Evolutionary conservation across 2,888 invertebrate genomes (phyloP).

Genomic region (Hypercompe scribonia): DNA sequence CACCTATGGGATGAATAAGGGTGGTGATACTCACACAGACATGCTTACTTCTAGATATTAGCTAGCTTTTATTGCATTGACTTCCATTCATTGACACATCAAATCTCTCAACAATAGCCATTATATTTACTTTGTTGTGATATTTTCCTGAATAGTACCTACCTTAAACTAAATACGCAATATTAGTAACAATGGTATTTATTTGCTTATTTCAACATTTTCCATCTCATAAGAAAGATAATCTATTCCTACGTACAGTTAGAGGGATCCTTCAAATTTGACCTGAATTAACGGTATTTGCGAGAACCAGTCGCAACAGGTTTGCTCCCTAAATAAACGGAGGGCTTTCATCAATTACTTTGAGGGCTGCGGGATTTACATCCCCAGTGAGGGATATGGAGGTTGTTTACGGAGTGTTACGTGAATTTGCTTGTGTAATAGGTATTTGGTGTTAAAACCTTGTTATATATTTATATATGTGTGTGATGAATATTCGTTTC

Average conservation of each 20-base stretch:
- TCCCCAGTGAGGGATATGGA: slow-evolving; percentile 24
- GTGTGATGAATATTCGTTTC: not conserved
- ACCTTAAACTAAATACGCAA: not conserved
- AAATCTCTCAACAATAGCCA: too few relatives aligned
- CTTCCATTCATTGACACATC: too few relatives aligned
- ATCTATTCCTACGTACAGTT: not conserved
- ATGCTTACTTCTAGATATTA: too few relatives aligned
- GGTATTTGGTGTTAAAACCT: slow-evolving; percentile 3
- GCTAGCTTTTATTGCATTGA: too few relatives aligned
- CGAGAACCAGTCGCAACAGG: slow-evolving; percentile 14
- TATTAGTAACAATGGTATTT: not conserved
- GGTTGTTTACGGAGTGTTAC: slow-evolving; percentile 20
- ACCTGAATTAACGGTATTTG: slow-evolving; percentile 7
- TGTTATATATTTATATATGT: not conserved
- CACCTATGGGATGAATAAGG: too few relatives aligned
- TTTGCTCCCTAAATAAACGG: slow-evolving; percentile 23
- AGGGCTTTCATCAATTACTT: slow-evolving; percentile 23
- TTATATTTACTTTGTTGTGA: not conserved
- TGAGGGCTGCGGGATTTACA: slow-evolving; percentile 22
- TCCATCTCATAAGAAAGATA: not conserved
- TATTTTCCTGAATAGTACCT: too few relatives aligned
- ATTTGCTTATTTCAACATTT: not conserved
- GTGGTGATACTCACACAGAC: too few relatives aligned
- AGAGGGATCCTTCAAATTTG: not conserved
- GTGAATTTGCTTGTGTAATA: not conserved